Evolutionary conservation across 2,113 vertebrate species (phyloP), one percentile per base, ranked within the genome.

Genomic region (Aplodontia rufa): DNA sequence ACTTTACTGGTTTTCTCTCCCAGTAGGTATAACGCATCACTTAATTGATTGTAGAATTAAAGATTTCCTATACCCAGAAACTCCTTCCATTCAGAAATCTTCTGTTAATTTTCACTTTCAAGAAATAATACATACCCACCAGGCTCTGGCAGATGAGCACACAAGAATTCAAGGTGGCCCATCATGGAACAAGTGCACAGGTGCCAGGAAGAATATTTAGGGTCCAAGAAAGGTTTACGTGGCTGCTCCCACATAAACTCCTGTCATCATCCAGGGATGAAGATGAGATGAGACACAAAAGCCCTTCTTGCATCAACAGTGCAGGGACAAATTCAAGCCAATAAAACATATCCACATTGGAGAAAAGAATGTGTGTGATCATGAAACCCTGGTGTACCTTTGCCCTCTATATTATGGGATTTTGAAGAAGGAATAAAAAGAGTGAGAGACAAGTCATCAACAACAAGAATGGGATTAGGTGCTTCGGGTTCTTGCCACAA

Each of bases 301-400:
- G 19, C 20, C 68, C 20, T 32, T 7, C 40, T 45, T 49, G 12
- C 17, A 72, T 71, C 40, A 42, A 28, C 62, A 30, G 28, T 4
- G 1, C 20, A 47, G 19, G 37, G 14, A 42, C 2, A 11, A 3
- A 24, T 8, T 16, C 12, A 0, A 12, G 24, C 28, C 69, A 42
- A 10, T 2, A 20, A 45, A 75, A 35, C 49, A 53, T 16, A 4
- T 1, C 4, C 78, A 37, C n/a, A 19, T 3, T 45, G 62, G 47
- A 62, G 37, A 55, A 60, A 30, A 24, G 0, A 32, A 7, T 2
- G 1, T 26, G 16, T 55, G 28, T 1, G 58, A 6, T 32, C 58
- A 60, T n/a, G 17, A 64, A 83, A 30, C n/a, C 51, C 12, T 6
- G 32, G 3, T 66, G 13, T 6, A 6, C 13, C 20, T 35, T 1